These are phyloP conservation scores for Vanessa cardui DNA, from an alignment of 2,888 invertebrate species.

Conservation along the genomic window DNA sequence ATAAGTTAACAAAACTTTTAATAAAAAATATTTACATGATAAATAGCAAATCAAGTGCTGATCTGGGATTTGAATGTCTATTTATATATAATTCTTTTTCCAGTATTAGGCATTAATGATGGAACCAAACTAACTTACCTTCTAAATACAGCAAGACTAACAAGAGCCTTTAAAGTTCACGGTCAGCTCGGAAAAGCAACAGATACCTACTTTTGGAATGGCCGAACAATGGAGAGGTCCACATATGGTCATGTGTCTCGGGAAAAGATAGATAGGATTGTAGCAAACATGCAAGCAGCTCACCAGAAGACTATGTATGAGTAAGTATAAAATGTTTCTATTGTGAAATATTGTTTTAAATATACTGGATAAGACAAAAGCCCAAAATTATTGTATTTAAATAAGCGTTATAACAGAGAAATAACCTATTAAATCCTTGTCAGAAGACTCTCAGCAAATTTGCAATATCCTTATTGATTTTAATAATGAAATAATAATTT, in stretches of 20 bases:
- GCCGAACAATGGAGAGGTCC: slow-evolving; percentile 87
- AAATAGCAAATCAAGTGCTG: background rate
- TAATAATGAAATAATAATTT: background rate
- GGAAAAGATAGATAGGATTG: slow-evolving; percentile 86
- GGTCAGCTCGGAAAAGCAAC: slow-evolving; percentile 90
- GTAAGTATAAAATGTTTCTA: slow-evolving; percentile 75
- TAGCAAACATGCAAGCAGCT: slow-evolving; percentile 91
- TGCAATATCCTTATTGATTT: too few species aligned
- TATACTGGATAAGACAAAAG: too few species aligned
- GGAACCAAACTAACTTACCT: slow-evolving; percentile 82
- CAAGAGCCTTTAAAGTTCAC: slow-evolving; percentile 88
- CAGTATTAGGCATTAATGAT: slow-evolving; percentile 88
- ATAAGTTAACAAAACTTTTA: too few species aligned
- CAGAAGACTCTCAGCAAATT: too few species aligned
- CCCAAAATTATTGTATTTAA: too few species aligned
- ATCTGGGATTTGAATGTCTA: background rate
- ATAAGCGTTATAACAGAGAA: too few species aligned
- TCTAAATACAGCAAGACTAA: slow-evolving; percentile 84
- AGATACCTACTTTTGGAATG: slow-evolving; percentile 87
- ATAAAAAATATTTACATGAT: too few species aligned
- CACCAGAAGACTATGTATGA: slow-evolving; percentile 94
- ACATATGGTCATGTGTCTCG: slow-evolving; percentile 87
- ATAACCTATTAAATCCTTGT: too few species aligned
- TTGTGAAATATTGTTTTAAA: too few species aligned
- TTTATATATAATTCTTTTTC: slow-evolving; percentile 43